These are phyloP conservation scores for Garrulus glandarius DNA, from an alignment of 2,797 vertebrate species.

Conservation along the genomic window DNA sequence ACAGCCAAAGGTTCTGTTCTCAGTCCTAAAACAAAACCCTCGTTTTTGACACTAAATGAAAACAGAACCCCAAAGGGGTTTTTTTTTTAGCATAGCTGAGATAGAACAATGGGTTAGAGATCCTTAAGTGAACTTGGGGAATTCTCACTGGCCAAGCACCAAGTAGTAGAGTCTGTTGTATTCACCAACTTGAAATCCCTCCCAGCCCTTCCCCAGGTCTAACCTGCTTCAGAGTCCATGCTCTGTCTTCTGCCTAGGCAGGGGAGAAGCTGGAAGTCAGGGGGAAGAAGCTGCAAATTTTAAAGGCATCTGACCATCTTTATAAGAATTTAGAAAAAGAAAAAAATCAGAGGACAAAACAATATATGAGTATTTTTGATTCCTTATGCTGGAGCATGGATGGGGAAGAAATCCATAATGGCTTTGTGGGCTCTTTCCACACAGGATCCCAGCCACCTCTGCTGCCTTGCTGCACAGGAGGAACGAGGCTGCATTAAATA, in stretches of 20 bases:
- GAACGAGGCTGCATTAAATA: background rate
- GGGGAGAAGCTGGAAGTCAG: background rate
- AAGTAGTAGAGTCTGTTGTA: background rate
- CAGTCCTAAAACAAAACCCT: background rate
- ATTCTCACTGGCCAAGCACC: background rate
- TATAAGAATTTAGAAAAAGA: background rate
- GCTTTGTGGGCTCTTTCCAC: background rate
- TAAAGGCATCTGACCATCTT: background rate
- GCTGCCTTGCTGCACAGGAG: background rate
- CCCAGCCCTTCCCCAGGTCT: background rate
- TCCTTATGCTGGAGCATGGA: background rate
- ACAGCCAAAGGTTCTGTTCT: background rate
- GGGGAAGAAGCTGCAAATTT: background rate
- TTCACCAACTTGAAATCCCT: background rate
- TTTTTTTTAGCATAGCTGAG: background rate
- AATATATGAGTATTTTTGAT: background rate
- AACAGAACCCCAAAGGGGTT: fast-evolving
- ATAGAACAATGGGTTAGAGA: background rate
- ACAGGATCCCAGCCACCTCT: background rate
- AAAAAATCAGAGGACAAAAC: background rate
- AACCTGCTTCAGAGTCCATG: background rate
- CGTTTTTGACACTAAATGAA: background rate
- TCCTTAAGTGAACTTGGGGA: background rate
- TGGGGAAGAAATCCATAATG: background rate
- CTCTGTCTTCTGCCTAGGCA: background rate